A percentile compares a stretch with the other conserved stretches of the same genome.
Evolutionary conservation across 2,113 vertebrate species (phyloP).

Genomic region (Formicarius rufipectus): DNA sequence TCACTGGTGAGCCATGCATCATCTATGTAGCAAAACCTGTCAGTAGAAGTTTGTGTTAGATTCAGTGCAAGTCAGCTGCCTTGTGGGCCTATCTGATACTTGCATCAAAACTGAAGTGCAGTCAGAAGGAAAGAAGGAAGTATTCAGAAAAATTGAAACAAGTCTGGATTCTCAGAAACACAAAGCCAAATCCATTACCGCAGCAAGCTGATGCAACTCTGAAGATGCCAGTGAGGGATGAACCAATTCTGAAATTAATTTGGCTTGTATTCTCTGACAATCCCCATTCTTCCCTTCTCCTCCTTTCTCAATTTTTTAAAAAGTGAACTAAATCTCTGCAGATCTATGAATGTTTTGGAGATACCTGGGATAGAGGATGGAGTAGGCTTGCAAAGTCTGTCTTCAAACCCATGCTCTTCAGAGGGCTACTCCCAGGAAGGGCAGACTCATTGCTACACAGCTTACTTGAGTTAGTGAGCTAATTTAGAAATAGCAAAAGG

Average conservation of each 20-base stretch:
- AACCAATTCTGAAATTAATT: conserved; percentile 25
- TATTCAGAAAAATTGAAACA: conserved; percentile 30
- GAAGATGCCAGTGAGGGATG: not conserved
- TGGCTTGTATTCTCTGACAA: not conserved
- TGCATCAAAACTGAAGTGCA: conserved; percentile 7
- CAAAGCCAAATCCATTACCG: not conserved
- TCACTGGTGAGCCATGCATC: not conserved
- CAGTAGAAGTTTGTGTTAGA: not conserved
- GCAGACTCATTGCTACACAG: not conserved
- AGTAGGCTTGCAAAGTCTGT: not conserved
- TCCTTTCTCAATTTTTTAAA: not conserved
- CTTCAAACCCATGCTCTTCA: not conserved
- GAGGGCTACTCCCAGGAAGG: not conserved
- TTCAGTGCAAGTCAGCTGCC: not conserved
- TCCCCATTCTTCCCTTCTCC: not conserved
- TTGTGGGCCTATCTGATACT: not conserved
- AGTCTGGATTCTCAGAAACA: conserved; percentile 35
- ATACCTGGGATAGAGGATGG: not conserved
- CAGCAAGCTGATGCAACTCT: not conserved
- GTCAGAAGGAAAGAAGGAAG: conserved; percentile 49
- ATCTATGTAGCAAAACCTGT: not conserved
- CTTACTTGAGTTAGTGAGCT: not conserved
- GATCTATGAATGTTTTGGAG: not conserved
- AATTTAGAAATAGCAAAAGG: not conserved
- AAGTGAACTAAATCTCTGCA: not conserved